Conservation (phyloP, 2,113 vertebrate genomes). For the Corythornis vintsioides region DNA sequence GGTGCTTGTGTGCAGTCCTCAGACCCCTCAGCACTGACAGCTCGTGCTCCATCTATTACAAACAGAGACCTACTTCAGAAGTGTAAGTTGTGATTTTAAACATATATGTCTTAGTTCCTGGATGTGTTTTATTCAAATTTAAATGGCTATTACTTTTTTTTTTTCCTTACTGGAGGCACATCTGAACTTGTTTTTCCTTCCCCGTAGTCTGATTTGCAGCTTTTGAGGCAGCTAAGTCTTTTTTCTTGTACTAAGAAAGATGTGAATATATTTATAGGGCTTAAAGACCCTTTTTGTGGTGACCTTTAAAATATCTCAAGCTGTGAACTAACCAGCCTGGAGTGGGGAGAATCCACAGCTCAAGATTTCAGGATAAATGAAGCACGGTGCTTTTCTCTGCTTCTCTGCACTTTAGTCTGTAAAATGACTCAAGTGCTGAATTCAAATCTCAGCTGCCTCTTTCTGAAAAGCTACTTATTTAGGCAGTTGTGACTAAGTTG, state of each 20-base stretch:
- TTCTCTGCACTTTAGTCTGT: neutral
- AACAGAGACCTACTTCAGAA: slow-evolving; percentile 41
- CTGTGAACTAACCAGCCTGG: neutral
- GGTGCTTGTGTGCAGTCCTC: slow-evolving; percentile 64
- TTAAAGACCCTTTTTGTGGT: neutral
- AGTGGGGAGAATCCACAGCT: neutral
- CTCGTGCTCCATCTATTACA: slow-evolving; percentile 62
- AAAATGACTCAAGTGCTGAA: neutral
- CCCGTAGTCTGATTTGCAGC: neutral
- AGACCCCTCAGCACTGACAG: slow-evolving; percentile 62
- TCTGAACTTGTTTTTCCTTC: neutral
- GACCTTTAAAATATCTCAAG: slow-evolving; percentile 12
- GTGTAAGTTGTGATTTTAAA: slow-evolving; percentile 59
- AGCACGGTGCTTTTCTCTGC: neutral
- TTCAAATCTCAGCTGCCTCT: neutral
- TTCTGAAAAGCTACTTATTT: neutral
- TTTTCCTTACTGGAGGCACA: neutral
- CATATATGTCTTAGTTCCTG: neutral
- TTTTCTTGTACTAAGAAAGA: neutral
- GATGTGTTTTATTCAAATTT: neutral
- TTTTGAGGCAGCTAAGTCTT: neutral
- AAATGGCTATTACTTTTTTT: neutral
- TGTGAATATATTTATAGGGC: neutral
- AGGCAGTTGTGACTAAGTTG: neutral
- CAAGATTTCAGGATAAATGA: neutral